Conservation (phyloP, 2,113 vertebrate species). For the Nycticorax nycticorax region DNA sequence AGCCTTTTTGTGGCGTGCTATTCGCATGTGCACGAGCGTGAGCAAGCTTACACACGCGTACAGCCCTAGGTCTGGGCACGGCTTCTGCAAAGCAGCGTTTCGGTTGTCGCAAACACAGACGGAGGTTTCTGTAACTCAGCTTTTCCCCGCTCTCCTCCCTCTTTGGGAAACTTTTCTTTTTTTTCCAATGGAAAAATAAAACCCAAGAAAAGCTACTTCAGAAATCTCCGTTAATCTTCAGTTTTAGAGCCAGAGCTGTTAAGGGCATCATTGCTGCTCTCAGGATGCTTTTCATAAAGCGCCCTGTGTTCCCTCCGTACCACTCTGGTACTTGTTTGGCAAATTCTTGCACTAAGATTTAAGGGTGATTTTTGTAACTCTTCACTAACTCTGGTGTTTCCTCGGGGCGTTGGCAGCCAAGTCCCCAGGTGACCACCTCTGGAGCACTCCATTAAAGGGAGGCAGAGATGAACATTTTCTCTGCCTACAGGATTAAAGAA, state of each 20-base stretch:
- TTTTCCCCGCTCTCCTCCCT: background rate
- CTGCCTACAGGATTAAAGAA: background rate
- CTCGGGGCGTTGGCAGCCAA: background rate
- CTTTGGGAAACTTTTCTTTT: background rate
- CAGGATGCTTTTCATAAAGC: background rate
- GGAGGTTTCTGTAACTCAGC: background rate
- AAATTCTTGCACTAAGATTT: background rate
- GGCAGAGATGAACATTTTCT: background rate
- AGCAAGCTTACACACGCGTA: accelerated
- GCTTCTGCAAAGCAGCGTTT: background rate
- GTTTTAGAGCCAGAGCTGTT: background rate
- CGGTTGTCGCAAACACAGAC: accelerated
- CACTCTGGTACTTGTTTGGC: no score
- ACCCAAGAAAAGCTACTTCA: background rate
- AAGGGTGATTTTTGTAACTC: background rate
- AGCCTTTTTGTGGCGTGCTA: background rate
- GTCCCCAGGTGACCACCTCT: background rate
- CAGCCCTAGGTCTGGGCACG: background rate
- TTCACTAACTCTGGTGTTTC: background rate
- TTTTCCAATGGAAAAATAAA: background rate
- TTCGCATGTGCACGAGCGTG: background rate
- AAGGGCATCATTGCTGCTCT: background rate
- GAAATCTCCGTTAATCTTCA: background rate
- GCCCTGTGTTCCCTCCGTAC: background rate
- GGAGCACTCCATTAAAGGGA: background rate